Evolutionary conservation across 2,113 vertebrate species (phyloP), one percentile per base, ranked within the genome.

Genomic region (Triplophysa rosa): DNA sequence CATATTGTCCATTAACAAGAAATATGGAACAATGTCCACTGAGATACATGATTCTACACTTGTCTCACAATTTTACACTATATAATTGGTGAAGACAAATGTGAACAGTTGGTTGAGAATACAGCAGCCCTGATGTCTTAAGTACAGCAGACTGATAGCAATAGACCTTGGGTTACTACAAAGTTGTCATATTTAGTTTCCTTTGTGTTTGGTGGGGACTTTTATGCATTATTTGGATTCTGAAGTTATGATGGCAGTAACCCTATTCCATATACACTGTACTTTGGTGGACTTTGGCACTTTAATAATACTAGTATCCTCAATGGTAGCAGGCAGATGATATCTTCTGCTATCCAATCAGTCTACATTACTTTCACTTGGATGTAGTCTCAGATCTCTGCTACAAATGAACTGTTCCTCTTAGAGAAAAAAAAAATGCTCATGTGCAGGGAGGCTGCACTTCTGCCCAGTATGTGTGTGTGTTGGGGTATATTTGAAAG

Each of bases 401-500:
- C 17, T 54, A 54, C 3, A 54, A 54, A 19, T 54, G 17, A 54
- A 54, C 13, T n/a, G 21, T 45, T 45, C 37, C 5, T 67, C 21
- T 52, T 21, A 24, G 45, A 29, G 24, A 11, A 69, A 12, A 26
- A 26, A 17, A 2, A 52, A 52, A 13, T 11, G 21, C 17, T 21
- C 33, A 37, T 4, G 26, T 6, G 16, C 45, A 42, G 42, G 42
- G 42, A 42, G 8, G 19, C 21, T 23, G 6, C 10, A 12, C 54
- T 58, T 42, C 42, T 24, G 24, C 29, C 24, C 33, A 17, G n/a
- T 19, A 40, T 77, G 33, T 37, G 33, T 37, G 33, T 37, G 33
- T 37, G 33, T 26, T 64, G 45, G 81, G 40, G 69, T 80, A 73
- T 21, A 77, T 24, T 66, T 66, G 71, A 79, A 82, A 73, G 40